phyloP scores from a whole-genome alignment of 2,797 vertebrate genomes.

The Novumbra hubbsi region DNA sequence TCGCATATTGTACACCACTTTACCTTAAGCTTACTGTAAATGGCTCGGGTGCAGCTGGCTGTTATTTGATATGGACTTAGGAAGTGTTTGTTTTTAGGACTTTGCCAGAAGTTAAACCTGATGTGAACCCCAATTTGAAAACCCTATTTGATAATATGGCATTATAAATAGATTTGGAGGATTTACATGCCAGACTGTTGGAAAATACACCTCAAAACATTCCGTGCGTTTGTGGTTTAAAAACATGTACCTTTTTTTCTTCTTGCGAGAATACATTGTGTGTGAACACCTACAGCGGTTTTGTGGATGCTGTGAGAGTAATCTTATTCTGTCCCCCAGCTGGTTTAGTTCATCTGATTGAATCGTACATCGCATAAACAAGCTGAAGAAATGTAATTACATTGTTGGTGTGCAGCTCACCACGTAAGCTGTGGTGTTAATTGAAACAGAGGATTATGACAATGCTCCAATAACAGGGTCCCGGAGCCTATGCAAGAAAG shows the following conservation, averaged over 20 bases:
- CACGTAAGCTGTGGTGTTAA: conserved; percentile 36
- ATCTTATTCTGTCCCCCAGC: conserved; percentile 20
- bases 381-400: conserved; percentile 43
- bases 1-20: conserved; percentile 54
- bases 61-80: conserved; percentile 60
- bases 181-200: conserved; percentile 37
- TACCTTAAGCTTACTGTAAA: conserved; percentile 57
- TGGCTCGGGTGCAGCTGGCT: conserved; percentile 49
- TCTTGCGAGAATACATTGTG: conserved; percentile 35
- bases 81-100: conserved; percentile 54
- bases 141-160: conserved; percentile 44
- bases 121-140: conserved; percentile 50
- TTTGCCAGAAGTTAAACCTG: conserved; percentile 38
- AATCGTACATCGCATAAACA: conserved; percentile 32
- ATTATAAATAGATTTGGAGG: conserved; percentile 37
- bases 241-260: conserved; percentile 41
- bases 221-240: conserved; percentile 40
- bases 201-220: conserved; percentile 29
- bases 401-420: conserved; percentile 18
- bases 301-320: conserved; percentile 35
- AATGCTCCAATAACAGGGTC: conserved; percentile 22
- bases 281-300: conserved; percentile 35
- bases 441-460: conserved; percentile 44
- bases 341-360: conserved; percentile 29
- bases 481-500: neutral